These are phyloP conservation scores for Watsonalla cultraria DNA, from an alignment of 2,888 invertebrate genomes.

Conservation along the genomic window DNA sequence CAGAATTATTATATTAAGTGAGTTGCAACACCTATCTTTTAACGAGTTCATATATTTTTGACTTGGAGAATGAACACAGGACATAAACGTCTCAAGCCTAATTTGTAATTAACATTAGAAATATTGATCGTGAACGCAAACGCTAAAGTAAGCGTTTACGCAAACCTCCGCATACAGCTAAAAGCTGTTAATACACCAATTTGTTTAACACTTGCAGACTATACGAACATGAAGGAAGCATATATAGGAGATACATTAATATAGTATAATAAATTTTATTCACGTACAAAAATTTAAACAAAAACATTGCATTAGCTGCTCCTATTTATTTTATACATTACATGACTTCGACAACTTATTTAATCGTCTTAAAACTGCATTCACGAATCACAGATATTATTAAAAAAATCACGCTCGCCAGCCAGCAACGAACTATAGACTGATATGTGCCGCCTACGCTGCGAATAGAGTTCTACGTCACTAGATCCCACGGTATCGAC, in stretches of 20 bases:
- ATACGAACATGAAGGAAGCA: conserved; percentile 12
- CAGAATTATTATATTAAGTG: too few species aligned
- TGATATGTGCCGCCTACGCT: conserved; percentile 57
- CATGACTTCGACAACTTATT: conserved; percentile 33
- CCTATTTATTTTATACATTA: conserved; percentile 26
- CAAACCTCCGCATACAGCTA: not conserved
- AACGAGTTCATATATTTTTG: too few species aligned
- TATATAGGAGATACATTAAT: conserved; percentile 4
- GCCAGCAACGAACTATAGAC: conserved; percentile 38
- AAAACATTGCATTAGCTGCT: conserved; percentile 33
- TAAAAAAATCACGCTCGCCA: conserved; percentile 40
- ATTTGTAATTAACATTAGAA: too few species aligned
- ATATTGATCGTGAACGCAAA: too few species aligned
- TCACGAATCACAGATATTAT: conserved; percentile 67
- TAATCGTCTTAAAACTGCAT: conserved; percentile 48
- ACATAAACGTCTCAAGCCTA: too few species aligned
- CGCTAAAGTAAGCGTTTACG: not conserved
- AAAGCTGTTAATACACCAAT: not conserved
- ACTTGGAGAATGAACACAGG: too few species aligned
- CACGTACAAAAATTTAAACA: conserved; percentile 33
- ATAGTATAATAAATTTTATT: conserved; percentile 18
- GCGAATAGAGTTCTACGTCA: conserved; percentile 6
- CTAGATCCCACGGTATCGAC: conserved; percentile 9
- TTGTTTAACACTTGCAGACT: not conserved
- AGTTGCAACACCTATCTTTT: too few species aligned